Conservation (phyloP, 2,888 invertebrate species). For the Brachyopa scutellaris region DNA sequence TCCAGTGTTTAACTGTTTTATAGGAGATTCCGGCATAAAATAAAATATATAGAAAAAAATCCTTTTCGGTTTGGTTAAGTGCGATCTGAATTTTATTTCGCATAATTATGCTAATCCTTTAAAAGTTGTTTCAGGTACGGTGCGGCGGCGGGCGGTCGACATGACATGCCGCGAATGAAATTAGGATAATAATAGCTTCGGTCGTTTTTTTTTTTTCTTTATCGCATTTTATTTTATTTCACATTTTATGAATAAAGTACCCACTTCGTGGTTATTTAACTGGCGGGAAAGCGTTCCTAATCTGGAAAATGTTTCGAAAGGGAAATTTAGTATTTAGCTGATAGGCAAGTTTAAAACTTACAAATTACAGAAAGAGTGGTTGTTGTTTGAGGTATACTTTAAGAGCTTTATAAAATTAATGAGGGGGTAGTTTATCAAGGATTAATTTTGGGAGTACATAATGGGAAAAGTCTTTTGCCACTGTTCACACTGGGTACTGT, state of each 20-base stretch:
- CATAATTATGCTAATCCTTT: conserved; percentile 70
- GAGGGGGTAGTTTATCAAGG: conserved; percentile 38
- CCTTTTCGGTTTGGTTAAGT: conserved; percentile 53
- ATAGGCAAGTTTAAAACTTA: conserved; percentile 41
- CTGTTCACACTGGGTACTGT: neutral
- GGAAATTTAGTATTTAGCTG: conserved; percentile 22
- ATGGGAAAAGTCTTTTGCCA: neutral
- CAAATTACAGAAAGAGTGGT: conserved; percentile 24
- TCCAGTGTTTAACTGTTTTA: neutral
- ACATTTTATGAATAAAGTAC: neutral
- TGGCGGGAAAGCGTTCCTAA: conserved; percentile 24
- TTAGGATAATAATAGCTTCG: conserved; percentile 52
- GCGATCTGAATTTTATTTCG: conserved; percentile 66
- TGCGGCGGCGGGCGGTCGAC: no score
- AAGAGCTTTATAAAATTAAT: conserved; percentile 24
- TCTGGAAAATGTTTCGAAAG: conserved; percentile 39
- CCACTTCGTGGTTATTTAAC: conserved; percentile 22
- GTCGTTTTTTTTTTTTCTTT: conserved; percentile 8
- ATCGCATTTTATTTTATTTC: conserved; percentile 1
- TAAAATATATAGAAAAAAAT: neutral
- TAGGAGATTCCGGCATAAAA: neutral
- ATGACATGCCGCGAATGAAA: conserved; percentile 16
- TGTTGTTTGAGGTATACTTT: conserved; percentile 20
- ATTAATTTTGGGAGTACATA: conserved; percentile 1
- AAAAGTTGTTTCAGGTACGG: conserved; percentile 45